A percentile compares a stretch with the other conserved stretches of the same genome.
These are phyloP conservation scores for Paelopatides confundens DNA, from an alignment of 53 echinoderm and acorn worm genomes.

Conservation along the genomic window DNA sequence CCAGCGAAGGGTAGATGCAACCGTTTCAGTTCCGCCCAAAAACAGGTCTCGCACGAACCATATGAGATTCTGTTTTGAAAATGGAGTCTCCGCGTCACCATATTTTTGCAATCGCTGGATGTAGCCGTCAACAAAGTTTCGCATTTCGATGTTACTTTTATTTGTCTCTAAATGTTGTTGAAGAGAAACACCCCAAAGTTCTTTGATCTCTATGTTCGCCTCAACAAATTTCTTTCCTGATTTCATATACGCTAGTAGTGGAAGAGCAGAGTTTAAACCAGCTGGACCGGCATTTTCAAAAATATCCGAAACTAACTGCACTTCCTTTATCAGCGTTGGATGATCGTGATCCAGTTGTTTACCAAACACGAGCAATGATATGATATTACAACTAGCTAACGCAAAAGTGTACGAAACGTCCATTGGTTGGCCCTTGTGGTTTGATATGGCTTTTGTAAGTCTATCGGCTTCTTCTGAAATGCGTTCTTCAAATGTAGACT, in stretches of 20 bases:
- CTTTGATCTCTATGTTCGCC: neutral
- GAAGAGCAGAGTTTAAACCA: neutral
- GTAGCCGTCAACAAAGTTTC: conserved; percentile 4
- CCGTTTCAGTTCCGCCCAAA: conserved; percentile 35
- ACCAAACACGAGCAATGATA: conserved; percentile 3
- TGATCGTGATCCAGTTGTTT: conserved; percentile 7
- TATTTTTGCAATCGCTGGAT: neutral
- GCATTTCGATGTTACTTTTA: neutral
- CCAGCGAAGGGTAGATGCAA: conserved; percentile 27
- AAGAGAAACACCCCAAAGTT: neutral
- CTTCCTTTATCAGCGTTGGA: conserved; percentile 1
- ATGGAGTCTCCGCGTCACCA: neutral
- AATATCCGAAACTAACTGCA: neutral
- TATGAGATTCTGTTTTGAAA: conserved; percentile 5
- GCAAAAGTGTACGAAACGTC: conserved; percentile 20
- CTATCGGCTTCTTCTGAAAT: conserved; percentile 37
- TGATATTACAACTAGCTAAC: conserved; percentile 15
- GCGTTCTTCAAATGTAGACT: neutral
- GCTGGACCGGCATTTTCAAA: conserved; percentile 11
- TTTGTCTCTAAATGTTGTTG: neutral
- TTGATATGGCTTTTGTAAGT: neutral
- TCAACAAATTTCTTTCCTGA: neutral
- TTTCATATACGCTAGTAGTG: neutral
- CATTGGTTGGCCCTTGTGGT: neutral
- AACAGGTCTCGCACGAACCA: conserved; percentile 23